phyloP scores from a whole-genome alignment of 2,888 invertebrate genomes.

The Pelosia muscerda region DNA sequence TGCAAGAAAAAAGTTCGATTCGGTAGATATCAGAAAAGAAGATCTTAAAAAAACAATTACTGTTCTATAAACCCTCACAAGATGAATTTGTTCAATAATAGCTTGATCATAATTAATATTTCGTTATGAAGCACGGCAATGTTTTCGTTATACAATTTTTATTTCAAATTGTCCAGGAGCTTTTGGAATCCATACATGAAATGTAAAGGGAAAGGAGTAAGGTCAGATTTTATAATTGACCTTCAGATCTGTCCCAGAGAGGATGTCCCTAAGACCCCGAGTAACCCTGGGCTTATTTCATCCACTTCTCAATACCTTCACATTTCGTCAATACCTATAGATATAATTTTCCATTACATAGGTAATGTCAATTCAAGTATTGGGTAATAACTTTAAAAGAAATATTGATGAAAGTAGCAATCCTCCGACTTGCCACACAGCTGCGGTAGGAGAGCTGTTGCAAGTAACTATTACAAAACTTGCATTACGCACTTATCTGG shows the following conservation, averaged over 20 bases:
- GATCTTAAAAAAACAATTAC: no score
- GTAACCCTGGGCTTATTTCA: not conserved
- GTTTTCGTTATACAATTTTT: no score
- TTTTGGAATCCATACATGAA: no score
- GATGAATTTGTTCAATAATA: no score
- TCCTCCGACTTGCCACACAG: conserved; percentile 34
- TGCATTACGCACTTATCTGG: conserved; percentile 24
- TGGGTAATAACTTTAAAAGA: not conserved
- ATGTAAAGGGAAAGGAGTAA: no score
- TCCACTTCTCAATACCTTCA: not conserved
- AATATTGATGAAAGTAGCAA: conserved; percentile 17
- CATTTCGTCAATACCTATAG: not conserved
- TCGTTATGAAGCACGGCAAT: no score
- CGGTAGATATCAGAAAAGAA: no score
- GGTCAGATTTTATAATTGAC: no score
- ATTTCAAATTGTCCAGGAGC: no score
- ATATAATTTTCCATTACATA: not conserved
- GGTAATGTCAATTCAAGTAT: not conserved
- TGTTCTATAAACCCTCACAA: no score
- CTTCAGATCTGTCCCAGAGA: not conserved
- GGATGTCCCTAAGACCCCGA: not conserved
- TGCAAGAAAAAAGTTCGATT: no score
- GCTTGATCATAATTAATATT: no score
- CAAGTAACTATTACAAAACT: conserved; percentile 42
- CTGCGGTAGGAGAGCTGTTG: conserved; percentile 21